Percentiles rank a stretch among this genome's conserved stretches.
phyloP scores from a whole-genome alignment of 2,797 vertebrate species.

The Epinephelus awoara region DNA sequence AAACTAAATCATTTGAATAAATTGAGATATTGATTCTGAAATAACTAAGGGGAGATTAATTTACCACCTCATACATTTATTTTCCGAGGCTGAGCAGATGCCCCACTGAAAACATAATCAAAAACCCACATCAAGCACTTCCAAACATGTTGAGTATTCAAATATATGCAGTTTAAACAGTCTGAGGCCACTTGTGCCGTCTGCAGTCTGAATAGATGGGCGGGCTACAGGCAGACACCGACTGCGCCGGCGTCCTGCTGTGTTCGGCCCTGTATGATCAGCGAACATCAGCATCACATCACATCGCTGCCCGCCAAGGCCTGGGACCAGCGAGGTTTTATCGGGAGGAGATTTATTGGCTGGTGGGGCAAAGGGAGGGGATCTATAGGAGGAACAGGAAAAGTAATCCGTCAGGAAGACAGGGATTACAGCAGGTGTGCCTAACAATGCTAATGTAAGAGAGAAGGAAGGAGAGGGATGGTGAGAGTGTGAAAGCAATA shows the following conservation, averaged over 20 bases:
- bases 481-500: slow-evolving; percentile 17
- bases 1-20: slow-evolving; percentile 27
- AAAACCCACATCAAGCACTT: slow-evolving; percentile 1
- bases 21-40: slow-evolving; percentile 34
- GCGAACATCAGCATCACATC: slow-evolving; percentile 61
- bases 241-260: slow-evolving; percentile 32
- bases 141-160: slow-evolving; percentile 33
- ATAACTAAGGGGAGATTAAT: slow-evolving; percentile 23
- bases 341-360: slow-evolving; percentile 78
- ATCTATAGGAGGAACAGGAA: slow-evolving; percentile 73
- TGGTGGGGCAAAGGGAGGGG: slow-evolving; percentile 48
- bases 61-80: slow-evolving; percentile 11
- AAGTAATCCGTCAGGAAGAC: slow-evolving; percentile 80
- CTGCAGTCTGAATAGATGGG: slow-evolving; percentile 27
- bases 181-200: background rate
- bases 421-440: slow-evolving; percentile 81
- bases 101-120: slow-evolving; percentile 16
- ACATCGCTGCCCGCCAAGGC: slow-evolving; percentile 21
- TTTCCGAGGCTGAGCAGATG: background rate
- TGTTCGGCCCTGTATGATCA: slow-evolving; percentile 53
- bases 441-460: slow-evolving; percentile 76
- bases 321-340: slow-evolving; percentile 58
- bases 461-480: slow-evolving; percentile 11
- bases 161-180: slow-evolving; percentile 36
- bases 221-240: slow-evolving; percentile 33